Base-by-base conservation (phyloP, 2,113 vertebrate genomes). In the Scomber japonicus region DNA sequence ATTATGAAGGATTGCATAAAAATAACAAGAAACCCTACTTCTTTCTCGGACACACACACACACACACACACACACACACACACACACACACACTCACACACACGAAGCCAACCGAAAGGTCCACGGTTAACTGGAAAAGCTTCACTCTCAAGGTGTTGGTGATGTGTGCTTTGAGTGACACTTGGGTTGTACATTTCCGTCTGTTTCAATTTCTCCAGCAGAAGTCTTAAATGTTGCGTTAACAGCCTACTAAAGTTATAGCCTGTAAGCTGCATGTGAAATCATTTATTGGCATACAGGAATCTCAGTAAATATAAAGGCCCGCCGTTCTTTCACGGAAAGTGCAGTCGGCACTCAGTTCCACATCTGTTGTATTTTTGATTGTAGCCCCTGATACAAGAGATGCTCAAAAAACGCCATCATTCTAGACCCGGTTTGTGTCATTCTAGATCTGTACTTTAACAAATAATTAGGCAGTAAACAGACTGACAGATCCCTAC, bases 201-300 rank as follows among this genome's bases (percentile, higher is more conserved):
- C 53, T 14, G 53, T 54, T 67, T 67, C 66, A 59, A 13, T 75
- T 64, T 59, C 66, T 71, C 17, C 53, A 50, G 73, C 57, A 75
- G 3, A 79, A 62, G 69, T 78, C 60, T 89, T 78, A 67, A 85
- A 85, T 48, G 71, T 51, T 87, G 84, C 64, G 84, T 88, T 91
- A 72, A 91, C 84, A 78, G 84, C 66, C 72, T 89, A 79, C 78
- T 66, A 68, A 83, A 80, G 80, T 71, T 78, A 16, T 10, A 70
- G 71, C 67, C 80, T 69, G 31, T 24, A 16, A 82, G 81, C 75
- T 75, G 75, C 86, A 63, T 60, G 75, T 80, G 68, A 82, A 86
- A 83, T 87, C 48, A 75, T 87, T 91, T 89, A 86, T 74, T 82
- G 89, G 69, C 84, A 74, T 70, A 7, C 17, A 81, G 60, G 71